Conservation (phyloP, 2,113 vertebrate species). For the Lagenorhynchus albirostris region DNA sequence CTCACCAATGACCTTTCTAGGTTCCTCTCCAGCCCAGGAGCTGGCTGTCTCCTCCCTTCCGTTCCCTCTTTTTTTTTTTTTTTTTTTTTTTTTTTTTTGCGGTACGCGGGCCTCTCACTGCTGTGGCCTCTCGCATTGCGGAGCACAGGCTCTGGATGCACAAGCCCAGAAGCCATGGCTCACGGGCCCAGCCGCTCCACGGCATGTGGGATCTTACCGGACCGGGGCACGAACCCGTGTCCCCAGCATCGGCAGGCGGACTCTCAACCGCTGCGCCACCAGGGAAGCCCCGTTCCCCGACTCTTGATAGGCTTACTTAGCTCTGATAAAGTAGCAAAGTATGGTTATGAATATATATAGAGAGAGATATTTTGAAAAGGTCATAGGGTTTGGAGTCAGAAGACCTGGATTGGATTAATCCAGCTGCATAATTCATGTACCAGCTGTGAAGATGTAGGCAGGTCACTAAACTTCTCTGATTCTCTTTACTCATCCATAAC, state of each 20-base stretch:
- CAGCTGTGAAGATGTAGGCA: background rate
- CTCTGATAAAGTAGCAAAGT: conserved; percentile 10
- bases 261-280: too few relatives aligned
- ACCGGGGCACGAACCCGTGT: too few relatives aligned
- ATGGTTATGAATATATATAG: background rate
- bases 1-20: background rate
- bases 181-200: too few relatives aligned
- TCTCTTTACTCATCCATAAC: background rate
- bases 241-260: too few relatives aligned
- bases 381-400: background rate
- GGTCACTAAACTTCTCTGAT: background rate
- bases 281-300: background rate
- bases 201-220: too few relatives aligned
- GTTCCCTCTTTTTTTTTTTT: too few relatives aligned
- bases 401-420: background rate
- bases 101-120: too few relatives aligned
- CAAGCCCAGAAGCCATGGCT: too few relatives aligned
- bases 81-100: too few relatives aligned
- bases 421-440: background rate
- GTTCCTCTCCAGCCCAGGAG: background rate
- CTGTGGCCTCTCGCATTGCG: too few relatives aligned
- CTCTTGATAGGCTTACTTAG: background rate
- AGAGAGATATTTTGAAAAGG: background rate
- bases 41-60: background rate
- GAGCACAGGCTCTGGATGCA: too few relatives aligned